Evolutionary conservation across 1,140 invertebrate species (phyloP).

Genomic region (Scaptodrosophila lebanonensis): DNA sequence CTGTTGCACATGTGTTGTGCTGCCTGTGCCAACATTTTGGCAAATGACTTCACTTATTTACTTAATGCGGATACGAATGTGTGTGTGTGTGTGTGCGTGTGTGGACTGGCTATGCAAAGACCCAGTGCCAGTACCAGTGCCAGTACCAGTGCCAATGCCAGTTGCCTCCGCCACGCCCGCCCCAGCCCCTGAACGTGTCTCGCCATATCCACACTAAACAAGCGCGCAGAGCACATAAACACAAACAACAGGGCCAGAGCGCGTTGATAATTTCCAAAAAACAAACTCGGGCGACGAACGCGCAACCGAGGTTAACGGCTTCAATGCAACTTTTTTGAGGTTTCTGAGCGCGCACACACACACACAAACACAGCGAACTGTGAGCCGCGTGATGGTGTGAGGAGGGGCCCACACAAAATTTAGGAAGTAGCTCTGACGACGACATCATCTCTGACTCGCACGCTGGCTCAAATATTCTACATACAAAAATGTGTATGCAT

Average conservation of each 20-base stretch:
- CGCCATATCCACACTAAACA: not conserved
- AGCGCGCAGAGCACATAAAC: conserved; percentile 16
- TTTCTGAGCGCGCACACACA: conserved; percentile 38
- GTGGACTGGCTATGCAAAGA: too few relatives aligned
- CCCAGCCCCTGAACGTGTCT: not conserved
- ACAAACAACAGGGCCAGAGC: not conserved
- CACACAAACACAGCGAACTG: conserved; percentile 43
- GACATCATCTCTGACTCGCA: too few relatives aligned
- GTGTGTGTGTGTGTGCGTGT: too few relatives aligned
- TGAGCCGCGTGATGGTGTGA: too few relatives aligned
- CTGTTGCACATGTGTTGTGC: conserved; percentile 42
- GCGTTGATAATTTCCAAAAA: conserved; percentile 65
- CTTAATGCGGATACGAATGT: conserved; percentile 1
- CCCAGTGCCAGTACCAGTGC: too few relatives aligned
- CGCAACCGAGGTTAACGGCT: conserved; percentile 75
- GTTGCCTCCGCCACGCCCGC: not conserved
- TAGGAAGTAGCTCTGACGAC: too few relatives aligned
- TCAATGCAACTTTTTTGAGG: conserved; percentile 75
- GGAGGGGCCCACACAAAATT: conserved; percentile 59
- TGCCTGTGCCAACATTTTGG: conserved; percentile 38
- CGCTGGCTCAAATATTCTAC: too few relatives aligned
- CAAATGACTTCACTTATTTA: conserved; percentile 73
- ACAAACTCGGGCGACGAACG: conserved; percentile 73
- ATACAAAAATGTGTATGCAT: conserved; percentile 8
- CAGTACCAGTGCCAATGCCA: conserved; percentile 8